Conservation (phyloP, 2,888 invertebrate genomes). For the Osmoderma eremita region DNA sequence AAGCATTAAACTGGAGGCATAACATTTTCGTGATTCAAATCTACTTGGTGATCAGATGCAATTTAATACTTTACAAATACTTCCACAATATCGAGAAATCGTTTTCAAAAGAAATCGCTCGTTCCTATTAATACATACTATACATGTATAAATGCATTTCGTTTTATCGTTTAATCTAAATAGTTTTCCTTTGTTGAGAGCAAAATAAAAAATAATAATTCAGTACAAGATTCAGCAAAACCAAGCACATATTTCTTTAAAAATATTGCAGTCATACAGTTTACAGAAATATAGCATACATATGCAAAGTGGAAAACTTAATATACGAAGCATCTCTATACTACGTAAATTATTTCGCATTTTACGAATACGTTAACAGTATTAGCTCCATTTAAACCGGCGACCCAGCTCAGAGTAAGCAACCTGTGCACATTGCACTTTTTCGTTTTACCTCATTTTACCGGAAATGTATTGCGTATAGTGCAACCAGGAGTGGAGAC, state of each 20-base stretch:
- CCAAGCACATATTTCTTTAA: slow-evolving; percentile 7
- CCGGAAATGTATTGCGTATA: slow-evolving; percentile 38
- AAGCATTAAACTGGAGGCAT: no score
- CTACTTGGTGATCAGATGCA: no score
- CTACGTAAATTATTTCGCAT: slow-evolving; percentile 20
- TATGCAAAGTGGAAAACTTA: neutral
- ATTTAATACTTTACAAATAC: no score
- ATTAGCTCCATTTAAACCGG: slow-evolving; percentile 24
- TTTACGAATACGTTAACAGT: slow-evolving; percentile 21
- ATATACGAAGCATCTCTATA: neutral
- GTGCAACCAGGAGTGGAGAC: slow-evolving; percentile 20
- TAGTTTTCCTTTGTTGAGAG: no score
- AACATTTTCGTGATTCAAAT: no score
- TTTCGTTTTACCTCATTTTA: slow-evolving; percentile 34
- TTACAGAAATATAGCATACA: neutral
- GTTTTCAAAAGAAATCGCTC: no score
- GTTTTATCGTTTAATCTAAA: no score
- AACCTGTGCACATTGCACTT: slow-evolving; percentile 27
- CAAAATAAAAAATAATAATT: no score
- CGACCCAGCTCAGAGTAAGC: neutral
- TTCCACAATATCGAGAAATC: no score
- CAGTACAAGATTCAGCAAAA: neutral
- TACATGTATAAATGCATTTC: no score
- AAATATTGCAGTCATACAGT: slow-evolving; percentile 20
- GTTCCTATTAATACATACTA: no score